Evolutionary conservation across 2,113 vertebrate genomes (phyloP).

Genomic region (Pica pica): DNA sequence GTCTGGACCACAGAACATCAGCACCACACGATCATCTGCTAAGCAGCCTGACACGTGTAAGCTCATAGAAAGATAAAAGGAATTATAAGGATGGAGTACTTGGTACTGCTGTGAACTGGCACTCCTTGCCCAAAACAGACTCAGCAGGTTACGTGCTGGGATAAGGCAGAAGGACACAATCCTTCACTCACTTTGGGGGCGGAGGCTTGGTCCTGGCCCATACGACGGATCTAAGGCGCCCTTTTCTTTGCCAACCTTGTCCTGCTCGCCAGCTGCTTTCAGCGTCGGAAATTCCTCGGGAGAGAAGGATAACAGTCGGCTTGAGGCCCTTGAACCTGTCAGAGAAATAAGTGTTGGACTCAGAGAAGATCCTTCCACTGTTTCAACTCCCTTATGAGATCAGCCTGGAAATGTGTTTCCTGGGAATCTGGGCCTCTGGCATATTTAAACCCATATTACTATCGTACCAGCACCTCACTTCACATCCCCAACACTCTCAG

Average conservation of each 20-base stretch:
- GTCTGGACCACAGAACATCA: not conserved
- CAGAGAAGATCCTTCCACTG: not conserved
- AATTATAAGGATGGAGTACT: not conserved
- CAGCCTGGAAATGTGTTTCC: not conserved
- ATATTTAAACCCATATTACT: not conserved
- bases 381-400: not conserved
- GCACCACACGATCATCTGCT: not conserved
- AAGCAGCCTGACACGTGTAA: not conserved
- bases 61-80: not conserved
- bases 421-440: not conserved
- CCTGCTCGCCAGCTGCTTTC: constrained; percentile 99
- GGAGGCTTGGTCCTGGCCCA: constrained; percentile 99
- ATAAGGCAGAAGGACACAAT: not conserved
- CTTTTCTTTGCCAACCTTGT: constrained; percentile 99
- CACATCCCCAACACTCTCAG: not conserved
- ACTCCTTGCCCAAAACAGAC: not conserved
- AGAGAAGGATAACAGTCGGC: constrained; percentile 99
- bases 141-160: not conserved
- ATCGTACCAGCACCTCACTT: not conserved
- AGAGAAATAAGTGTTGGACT: not conserved
- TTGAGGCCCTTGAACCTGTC: constrained; percentile 98
- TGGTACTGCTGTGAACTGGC: not conserved
- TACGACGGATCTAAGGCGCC: constrained; percentile 99
- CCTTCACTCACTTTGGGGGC: constrained; percentile 91
- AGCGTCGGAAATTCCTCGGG: constrained; percentile 99